Evolutionary conservation across 2,888 invertebrate genomes (phyloP).

Genomic region (Conistra vaccinii): DNA sequence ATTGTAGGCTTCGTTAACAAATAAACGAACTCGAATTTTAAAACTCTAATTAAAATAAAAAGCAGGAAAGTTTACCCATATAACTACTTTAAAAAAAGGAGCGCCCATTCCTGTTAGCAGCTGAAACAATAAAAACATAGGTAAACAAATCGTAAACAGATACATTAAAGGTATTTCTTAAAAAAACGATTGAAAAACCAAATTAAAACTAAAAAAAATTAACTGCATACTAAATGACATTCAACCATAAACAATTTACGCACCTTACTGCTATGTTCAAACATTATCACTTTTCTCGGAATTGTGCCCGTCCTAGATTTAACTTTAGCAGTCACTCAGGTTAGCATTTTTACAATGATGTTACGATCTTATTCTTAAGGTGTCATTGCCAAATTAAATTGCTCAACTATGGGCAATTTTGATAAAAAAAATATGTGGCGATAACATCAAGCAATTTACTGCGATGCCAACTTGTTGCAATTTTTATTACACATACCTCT

Average conservation of each 20-base stretch:
- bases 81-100: background rate
- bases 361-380: conserved; percentile 59
- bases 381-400: conserved; percentile 1
- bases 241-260: conserved; percentile 45
- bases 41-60: background rate
- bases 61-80: no score
- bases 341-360: conserved; percentile 62
- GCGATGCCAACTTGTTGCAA: background rate
- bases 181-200: conserved; percentile 38
- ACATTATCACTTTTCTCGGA: conserved; percentile 59
- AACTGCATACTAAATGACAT: conserved; percentile 41
- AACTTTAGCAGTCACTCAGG: background rate
- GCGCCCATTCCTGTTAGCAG: background rate
- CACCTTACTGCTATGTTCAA: conserved; percentile 31
- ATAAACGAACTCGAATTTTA: background rate
- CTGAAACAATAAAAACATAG: conserved; percentile 17
- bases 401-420: background rate
- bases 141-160: conserved; percentile 11
- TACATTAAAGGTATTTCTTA: background rate
- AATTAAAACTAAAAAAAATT: conserved; percentile 45
- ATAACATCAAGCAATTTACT: background rate
- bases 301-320: conserved; percentile 62
- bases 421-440: background rate
- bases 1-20: background rate
- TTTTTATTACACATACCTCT: background rate